Evolutionary conservation across 2,797 vertebrate genomes (phyloP).

Genomic region (Poecilia velifera): DNA sequence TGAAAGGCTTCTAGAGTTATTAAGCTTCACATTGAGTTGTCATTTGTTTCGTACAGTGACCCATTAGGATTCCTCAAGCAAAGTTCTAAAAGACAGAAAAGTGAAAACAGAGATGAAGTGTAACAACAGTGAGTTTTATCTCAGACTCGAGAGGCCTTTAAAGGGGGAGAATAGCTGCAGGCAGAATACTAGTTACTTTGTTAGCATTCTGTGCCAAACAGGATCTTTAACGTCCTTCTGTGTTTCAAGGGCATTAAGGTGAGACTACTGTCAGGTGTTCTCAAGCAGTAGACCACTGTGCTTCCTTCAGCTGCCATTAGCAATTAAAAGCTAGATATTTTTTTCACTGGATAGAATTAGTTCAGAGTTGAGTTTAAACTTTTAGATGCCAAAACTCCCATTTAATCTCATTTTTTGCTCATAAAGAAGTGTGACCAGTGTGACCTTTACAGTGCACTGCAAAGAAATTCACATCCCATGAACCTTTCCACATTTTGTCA

Average conservation of each 20-base stretch:
- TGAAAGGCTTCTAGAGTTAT: background rate
- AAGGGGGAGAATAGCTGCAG: background rate
- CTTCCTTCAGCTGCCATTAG: background rate
- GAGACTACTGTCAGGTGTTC: background rate
- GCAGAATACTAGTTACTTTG: slow-evolving; percentile 5
- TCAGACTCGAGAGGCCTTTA: background rate
- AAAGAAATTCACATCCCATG: background rate
- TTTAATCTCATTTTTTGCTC: background rate
- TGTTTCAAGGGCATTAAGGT: background rate
- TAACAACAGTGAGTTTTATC: background rate
- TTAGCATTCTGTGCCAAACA: background rate
- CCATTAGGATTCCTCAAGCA: background rate
- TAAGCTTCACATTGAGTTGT: background rate
- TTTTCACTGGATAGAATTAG: background rate
- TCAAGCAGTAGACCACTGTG: background rate
- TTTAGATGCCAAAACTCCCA: background rate
- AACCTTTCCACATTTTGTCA: background rate
- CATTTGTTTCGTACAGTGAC: background rate
- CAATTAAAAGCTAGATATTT: background rate
- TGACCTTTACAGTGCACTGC: background rate
- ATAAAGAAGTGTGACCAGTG: background rate
- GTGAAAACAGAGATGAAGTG: background rate
- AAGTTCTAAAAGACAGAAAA: background rate
- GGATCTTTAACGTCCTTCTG: background rate
- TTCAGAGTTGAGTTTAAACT: background rate